Conservation (phyloP, 2,888 invertebrate species). For the Agonopterix arenella region DNA sequence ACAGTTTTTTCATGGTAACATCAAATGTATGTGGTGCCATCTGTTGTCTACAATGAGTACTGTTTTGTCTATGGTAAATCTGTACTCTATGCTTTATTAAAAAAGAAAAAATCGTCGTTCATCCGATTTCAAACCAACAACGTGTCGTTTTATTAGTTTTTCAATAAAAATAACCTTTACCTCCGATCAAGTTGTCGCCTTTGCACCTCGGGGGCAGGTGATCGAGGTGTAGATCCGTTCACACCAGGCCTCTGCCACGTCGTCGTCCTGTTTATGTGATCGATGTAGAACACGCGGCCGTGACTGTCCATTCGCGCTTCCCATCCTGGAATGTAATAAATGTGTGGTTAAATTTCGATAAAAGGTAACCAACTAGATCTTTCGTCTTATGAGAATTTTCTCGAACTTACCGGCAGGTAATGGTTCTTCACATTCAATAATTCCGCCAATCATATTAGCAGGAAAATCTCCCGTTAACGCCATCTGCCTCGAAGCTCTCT, state of each 20-base stretch:
- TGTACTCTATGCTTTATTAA: too few relatives aligned
- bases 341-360: background rate
- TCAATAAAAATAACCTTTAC: constrained; percentile 26
- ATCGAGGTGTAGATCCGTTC: constrained; percentile 60
- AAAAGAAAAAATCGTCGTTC: too few relatives aligned
- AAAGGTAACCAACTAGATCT: constrained; percentile 1
- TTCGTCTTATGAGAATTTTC: background rate
- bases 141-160: too few relatives aligned
- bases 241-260: constrained; percentile 94
- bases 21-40: too few relatives aligned
- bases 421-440: constrained; percentile 85
- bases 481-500: constrained; percentile 79
- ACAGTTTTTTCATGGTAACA: too few relatives aligned
- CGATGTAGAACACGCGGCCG: constrained; percentile 97
- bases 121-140: too few relatives aligned
- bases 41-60: too few relatives aligned
- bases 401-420: constrained; percentile 85
- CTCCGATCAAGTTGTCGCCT: constrained; percentile 82
- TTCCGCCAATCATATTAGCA: constrained; percentile 72
- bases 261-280: constrained; percentile 96
- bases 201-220: constrained; percentile 80
- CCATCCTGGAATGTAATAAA: constrained; percentile 82
- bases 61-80: too few relatives aligned
- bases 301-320: constrained; percentile 98
- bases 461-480: constrained; percentile 74